These are phyloP conservation scores for Pollenia angustigena DNA, from an alignment of 2,888 invertebrate genomes.

Conservation along the genomic window DNA sequence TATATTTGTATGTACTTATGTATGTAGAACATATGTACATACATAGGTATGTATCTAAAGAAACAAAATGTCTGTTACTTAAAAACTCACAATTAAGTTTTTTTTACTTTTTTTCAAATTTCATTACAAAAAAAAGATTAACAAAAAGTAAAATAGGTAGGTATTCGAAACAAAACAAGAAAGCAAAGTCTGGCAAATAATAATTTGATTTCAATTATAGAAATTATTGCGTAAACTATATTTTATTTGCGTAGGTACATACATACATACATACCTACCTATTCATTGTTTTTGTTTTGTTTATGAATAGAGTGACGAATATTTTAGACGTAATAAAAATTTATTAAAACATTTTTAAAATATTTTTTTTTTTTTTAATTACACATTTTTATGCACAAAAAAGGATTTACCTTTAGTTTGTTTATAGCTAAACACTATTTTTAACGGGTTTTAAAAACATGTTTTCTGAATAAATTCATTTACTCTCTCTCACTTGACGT, in stretches of 20 bases:
- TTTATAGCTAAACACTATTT: no score
- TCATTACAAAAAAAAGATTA: no score
- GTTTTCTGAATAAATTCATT: no score
- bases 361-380: no score
- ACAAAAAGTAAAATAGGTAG: not conserved
- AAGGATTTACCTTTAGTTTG: no score
- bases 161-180: not conserved
- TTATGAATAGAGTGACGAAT: not conserved
- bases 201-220: conserved; percentile 3
- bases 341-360: no score
- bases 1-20: not conserved
- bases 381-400: no score
- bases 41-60: not conserved
- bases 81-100: not conserved
- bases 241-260: not conserved
- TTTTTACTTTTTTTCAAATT: not conserved
- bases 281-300: no score
- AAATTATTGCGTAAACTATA: conserved; percentile 54
- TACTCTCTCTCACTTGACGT: no score
- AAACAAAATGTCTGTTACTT: conserved; percentile 6
- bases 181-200: conserved; percentile 12
- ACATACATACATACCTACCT: not conserved
- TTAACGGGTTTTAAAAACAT: no score
- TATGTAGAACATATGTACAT: no score
- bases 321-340: no score